Base-by-base conservation (phyloP, 2,113 vertebrate genomes). In the Pelmatolapia mariae region DNA sequence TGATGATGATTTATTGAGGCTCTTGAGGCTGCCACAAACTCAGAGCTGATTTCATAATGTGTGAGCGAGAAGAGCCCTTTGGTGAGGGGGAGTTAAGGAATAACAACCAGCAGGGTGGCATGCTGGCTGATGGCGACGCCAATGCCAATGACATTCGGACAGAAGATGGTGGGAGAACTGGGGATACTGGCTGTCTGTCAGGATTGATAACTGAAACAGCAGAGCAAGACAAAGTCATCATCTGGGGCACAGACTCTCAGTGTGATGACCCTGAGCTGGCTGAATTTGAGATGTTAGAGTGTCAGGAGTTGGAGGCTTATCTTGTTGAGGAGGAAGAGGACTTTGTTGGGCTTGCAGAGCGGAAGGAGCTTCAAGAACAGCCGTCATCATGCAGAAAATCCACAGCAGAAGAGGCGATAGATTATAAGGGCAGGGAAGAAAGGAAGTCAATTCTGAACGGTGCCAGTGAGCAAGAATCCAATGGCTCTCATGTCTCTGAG, bases 221-320 rank as follows among this genome's bases (percentile, higher is more conserved):
- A 7, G 88, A 93, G 36, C 90, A 94, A 68, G 95, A 95, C 80
- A 96, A 95, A 88, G 91, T 95, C 50, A 89, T 95, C 61, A 96
- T 95, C 84, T 96, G 95, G 96, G 95, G 94, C 0, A 96, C 94
- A 4, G 95, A 96, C 80, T 95, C 96, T 43, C 95, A 93, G 86
- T 96, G 95, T 80, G 96, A 96, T 4, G 96, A 97, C 85, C 96
- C 95, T 0, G 96, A 96, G 19, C 89, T 97, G 90, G 96, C 95
- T 3, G 96, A 97, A 91, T 97, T 97, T 84, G 96, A 97, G 92
- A 96, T 95, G 96, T 76, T 97, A 83, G 96, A 97, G 90, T 96
- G 95, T 86, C 96, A 96, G 90, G 96, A 97, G 87, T 86, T 97
- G 81, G 96, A 97, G 83, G 91, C 95, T 6, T 96, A 92, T 85